Evolutionary conservation across 2,888 invertebrate species (phyloP).

Genomic region (Anarsia innoxiella): DNA sequence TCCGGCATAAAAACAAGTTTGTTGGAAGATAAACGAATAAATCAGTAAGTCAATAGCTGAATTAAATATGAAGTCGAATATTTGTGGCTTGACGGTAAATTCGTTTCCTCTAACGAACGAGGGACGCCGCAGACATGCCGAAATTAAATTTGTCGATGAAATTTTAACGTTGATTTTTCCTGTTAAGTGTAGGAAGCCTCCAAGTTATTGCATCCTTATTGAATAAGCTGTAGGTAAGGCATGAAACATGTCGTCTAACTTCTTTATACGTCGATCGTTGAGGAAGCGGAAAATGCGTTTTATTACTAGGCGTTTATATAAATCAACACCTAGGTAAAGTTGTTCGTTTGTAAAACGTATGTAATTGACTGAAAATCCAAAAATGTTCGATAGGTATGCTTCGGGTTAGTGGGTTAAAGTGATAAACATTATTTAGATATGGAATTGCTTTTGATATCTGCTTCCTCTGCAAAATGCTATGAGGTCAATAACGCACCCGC

Average conservation of each 20-base stretch:
- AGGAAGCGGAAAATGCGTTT: not conserved
- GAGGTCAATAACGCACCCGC: conserved; percentile 53
- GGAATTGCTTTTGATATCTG: conserved; percentile 52
- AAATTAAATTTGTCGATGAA: conserved; percentile 51
- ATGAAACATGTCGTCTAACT: too few relatives aligned
- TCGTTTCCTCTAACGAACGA: conserved; percentile 31
- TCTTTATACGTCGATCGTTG: too few relatives aligned
- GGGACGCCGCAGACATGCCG: conserved; percentile 48
- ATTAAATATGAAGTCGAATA: conserved; percentile 39
- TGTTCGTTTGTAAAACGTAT: not conserved
- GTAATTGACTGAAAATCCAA: too few relatives aligned
- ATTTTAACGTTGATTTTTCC: conserved; percentile 37
- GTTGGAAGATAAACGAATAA: conserved; percentile 23
- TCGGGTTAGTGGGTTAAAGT: conserved; percentile 40
- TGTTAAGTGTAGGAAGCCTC: conserved; percentile 22
- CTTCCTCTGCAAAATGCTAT: conserved; percentile 45
- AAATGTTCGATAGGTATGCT: too few relatives aligned
- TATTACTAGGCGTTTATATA: not conserved
- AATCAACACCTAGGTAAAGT: not conserved
- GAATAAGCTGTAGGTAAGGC: conserved; percentile 15
- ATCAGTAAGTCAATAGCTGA: conserved; percentile 28
- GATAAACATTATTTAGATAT: conserved; percentile 54
- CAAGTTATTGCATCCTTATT: conserved; percentile 25
- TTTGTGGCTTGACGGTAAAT: conserved; percentile 50
- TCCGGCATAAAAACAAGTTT: too few relatives aligned